Base-by-base conservation (phyloP, 2,113 vertebrate genomes). In the Pithys albifrons region DNA sequence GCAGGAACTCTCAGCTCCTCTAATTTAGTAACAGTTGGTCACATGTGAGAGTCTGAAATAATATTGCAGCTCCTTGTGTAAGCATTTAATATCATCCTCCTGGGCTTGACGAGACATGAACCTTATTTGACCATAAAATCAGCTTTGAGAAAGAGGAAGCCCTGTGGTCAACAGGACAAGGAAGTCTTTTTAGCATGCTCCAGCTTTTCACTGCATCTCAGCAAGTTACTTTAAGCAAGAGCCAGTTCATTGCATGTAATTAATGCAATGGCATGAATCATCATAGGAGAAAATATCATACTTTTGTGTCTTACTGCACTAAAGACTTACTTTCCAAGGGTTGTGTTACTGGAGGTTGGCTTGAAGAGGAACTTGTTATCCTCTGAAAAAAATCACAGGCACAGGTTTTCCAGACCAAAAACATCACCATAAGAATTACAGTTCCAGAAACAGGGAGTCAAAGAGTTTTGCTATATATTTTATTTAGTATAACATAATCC, bases 401-500 rank as follows among this genome's bases (percentile, higher is more conserved):
- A 48, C 3, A 25, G 5, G 20, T 96, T 51, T 67, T 82, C n/a
- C 57, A 87, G 28, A 65, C 16, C 4, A 39, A 52, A 71, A 35
- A 7, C 43, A 70, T 14, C 74, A 71, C 22, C 1, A 0, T n/a
- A 82, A 75, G 22, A 89, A 85, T 51, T 66, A 1, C 2, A 45
- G n/a, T 77, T 93, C 69, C 45, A 89, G 37, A 89, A 91, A 85
- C 0, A 74, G 17, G 58, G 14, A 35, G 37, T 19, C 45, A 73
- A 11, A 27, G 27, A 46, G 19, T 80, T 33, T 89, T 85, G 45
- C 59, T 91, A 57, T 4, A 15, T 62, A 20, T 80, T 95, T 96
- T 97, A 97, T 97, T 97, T 82, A 65, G 66, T 45, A 18, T 76
- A 67, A 65, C 46, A 83, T 9, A 35, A 95, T 66, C 81, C 69